A percentile compares a stretch with the other conserved stretches of the same genome.
Evolutionary conservation across 2,888 invertebrate species (phyloP).

Genomic region (Rhamphomyia laevipes): DNA sequence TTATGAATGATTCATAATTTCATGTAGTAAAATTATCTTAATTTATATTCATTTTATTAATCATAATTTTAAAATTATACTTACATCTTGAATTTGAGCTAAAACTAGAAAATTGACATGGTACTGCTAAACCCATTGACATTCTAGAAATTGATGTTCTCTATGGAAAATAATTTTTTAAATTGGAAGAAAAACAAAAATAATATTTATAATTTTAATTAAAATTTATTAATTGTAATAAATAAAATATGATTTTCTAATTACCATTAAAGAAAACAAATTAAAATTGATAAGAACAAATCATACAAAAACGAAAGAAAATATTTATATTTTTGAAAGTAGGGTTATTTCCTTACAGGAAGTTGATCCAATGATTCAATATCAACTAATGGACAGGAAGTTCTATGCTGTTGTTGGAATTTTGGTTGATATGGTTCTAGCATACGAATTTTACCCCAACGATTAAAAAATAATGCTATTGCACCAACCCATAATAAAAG

Average conservation of each 20-base stretch:
- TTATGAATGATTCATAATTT: too few species aligned
- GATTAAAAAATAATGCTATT: slow-evolving; percentile 82
- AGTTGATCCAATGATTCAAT: slow-evolving; percentile 30
- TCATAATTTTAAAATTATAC: slow-evolving; percentile 11
- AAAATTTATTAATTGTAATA: not conserved
- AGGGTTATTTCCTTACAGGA: slow-evolving; percentile 23
- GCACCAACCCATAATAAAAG: slow-evolving; percentile 80
- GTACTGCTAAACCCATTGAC: slow-evolving; percentile 36
- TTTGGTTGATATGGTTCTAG: slow-evolving; percentile 84
- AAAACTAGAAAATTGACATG: slow-evolving; percentile 33
- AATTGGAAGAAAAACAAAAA: not conserved
- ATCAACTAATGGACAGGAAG: slow-evolving; percentile 59
- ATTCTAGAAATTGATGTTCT: slow-evolving; percentile 37
- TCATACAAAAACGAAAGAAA: too few species aligned
- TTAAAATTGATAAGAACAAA: too few species aligned
- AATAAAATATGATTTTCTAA: too few species aligned
- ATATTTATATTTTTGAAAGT: too few species aligned
- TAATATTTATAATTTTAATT: not conserved
- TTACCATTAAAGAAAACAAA: too few species aligned
- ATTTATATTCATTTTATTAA: too few species aligned
- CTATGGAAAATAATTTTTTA: slow-evolving; percentile 21
- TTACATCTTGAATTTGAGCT: slow-evolving; percentile 34
- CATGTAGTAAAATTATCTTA: too few species aligned
- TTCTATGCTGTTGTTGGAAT: slow-evolving; percentile 74
- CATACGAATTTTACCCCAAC: slow-evolving; percentile 92